Evolutionary conservation across 2,113 vertebrate species (phyloP).

Genomic region (Amphiprion percula): DNA sequence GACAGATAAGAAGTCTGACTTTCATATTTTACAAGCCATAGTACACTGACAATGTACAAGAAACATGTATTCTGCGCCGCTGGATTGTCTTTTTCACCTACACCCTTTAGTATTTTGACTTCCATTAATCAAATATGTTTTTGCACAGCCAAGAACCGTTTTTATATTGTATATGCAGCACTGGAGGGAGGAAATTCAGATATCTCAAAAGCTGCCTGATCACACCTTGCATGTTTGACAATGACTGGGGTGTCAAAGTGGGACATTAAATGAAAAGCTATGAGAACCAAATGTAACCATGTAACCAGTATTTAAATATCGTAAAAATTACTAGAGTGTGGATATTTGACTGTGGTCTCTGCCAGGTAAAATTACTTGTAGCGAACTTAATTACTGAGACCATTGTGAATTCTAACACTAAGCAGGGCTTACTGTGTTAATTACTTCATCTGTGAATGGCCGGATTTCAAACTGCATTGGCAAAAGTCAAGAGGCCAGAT

Average conservation of each 20-base stretch:
- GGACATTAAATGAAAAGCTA: neutral
- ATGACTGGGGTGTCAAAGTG: too few relatives aligned
- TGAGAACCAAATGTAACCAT: neutral
- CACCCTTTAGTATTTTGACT: neutral
- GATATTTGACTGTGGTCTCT: constrained; percentile 42
- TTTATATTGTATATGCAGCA: neutral
- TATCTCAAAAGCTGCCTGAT: neutral
- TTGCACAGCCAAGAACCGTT: neutral
- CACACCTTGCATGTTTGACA: constrained; percentile 8
- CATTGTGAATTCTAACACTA: constrained; percentile 44
- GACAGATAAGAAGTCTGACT: neutral
- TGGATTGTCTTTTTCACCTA: neutral
- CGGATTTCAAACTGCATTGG: constrained; percentile 53
- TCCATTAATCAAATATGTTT: neutral
- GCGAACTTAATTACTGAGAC: constrained; percentile 60
- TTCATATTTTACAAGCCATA: neutral
- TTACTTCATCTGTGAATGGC: constrained; percentile 62
- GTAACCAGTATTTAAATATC: constrained; percentile 10
- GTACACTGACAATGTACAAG: too few relatives aligned
- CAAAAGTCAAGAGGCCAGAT: constrained; percentile 50
- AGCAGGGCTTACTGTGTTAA: constrained; percentile 61
- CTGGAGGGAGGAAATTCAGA: neutral
- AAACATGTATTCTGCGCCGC: neutral
- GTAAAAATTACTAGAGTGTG: constrained; percentile 5
- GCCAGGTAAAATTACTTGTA: constrained; percentile 54